phyloP scores from a whole-genome alignment of 1,140 invertebrate genomes.

The Linepithema humile region DNA sequence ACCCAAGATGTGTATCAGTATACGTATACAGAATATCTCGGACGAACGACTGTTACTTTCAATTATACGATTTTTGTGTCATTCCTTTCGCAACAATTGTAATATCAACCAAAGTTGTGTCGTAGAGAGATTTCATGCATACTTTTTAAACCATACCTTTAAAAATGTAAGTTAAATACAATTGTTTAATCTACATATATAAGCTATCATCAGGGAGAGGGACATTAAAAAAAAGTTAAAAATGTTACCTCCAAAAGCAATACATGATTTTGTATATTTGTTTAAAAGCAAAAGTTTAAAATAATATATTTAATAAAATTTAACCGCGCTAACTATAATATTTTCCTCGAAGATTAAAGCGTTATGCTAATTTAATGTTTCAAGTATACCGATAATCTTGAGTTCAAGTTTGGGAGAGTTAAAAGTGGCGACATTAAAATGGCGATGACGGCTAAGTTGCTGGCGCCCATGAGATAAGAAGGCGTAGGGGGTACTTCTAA shows the following conservation, averaged over 20 bases:
- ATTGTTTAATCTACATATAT: too few species aligned
- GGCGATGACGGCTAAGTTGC: not conserved
- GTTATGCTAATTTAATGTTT: constrained; percentile 3
- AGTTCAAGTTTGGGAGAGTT: not conserved
- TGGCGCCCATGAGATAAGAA: constrained; percentile 69
- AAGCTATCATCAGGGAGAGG: too few species aligned
- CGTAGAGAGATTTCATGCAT: too few species aligned
- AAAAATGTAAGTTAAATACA: too few species aligned
- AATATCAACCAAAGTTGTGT: not conserved
- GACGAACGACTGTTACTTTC: not conserved
- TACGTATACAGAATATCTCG: too few species aligned
- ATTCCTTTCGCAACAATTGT: not conserved
- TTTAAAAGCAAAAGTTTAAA: too few species aligned
- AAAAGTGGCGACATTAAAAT: constrained; percentile 8
- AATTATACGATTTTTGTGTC: not conserved
- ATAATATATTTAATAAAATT: too few species aligned
- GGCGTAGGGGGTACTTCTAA: constrained; percentile 64
- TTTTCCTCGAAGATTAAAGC: not conserved
- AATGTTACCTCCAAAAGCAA: too few species aligned
- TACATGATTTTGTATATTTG: too few species aligned
- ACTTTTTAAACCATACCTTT: too few species aligned
- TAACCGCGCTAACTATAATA: too few species aligned
- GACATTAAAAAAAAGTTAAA: too few species aligned
- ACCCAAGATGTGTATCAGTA: not conserved
- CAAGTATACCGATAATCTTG: constrained; percentile 7